phyloP scores from a whole-genome alignment of 2,888 invertebrate species.

The Epistrophe eligans region DNA sequence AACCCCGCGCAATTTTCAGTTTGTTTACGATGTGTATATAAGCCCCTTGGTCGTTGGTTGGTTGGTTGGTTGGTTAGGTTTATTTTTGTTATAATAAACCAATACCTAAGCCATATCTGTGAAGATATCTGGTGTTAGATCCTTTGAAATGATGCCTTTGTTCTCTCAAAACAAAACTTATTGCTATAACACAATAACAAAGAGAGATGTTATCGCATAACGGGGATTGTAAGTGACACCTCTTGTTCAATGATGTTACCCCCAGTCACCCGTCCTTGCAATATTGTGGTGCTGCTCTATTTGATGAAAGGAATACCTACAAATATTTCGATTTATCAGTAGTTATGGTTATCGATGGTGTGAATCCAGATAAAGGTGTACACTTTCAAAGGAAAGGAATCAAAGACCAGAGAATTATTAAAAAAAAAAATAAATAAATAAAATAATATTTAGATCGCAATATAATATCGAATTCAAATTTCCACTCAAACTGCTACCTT shows the following conservation, averaged over 20 bases:
- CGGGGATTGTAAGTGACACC: slow-evolving; percentile 39
- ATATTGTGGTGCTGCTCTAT: not conserved
- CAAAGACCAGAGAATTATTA: not conserved
- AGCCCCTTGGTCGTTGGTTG: not conserved
- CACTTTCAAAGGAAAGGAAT: slow-evolving; percentile 7
- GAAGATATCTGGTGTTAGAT: not conserved
- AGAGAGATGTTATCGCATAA: slow-evolving; percentile 44
- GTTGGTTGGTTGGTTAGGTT: not conserved
- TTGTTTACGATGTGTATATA: slow-evolving; percentile 18
- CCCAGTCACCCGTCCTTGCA: not conserved
- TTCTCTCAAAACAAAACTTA: slow-evolving; percentile 15
- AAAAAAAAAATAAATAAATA: too few relatives aligned
- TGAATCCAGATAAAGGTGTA: not conserved
- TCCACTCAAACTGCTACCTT: too few relatives aligned
- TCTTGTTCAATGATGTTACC: not conserved
- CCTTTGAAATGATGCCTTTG: slow-evolving; percentile 28
- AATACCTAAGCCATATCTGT: slow-evolving; percentile 20
- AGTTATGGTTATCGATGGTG: not conserved
- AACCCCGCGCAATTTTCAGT: not conserved
- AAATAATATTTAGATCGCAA: too few relatives aligned
- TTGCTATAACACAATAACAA: slow-evolving; percentile 20
- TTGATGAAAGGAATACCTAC: not conserved
- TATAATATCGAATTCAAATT: too few relatives aligned
- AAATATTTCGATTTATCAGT: not conserved
- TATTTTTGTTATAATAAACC: slow-evolving; percentile 7